Conservation (phyloP, 2,888 invertebrate genomes). For the Torymus tubicola region DNA sequence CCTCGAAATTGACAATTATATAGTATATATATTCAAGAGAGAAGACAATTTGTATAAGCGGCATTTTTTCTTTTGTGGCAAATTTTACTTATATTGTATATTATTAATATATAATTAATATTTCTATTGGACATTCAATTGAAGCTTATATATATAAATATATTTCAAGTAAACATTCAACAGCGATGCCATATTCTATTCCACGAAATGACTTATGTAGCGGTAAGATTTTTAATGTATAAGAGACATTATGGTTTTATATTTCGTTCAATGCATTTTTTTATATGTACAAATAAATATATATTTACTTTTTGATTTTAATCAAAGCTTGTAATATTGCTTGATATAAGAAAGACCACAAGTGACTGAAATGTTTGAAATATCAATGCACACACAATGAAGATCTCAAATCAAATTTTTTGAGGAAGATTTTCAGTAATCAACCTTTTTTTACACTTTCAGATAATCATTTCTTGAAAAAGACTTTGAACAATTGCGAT, state of each 20-base stretch:
- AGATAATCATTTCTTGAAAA: constrained; percentile 19
- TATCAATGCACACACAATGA: constrained; percentile 34
- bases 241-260: constrained; percentile 20
- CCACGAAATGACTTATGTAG: constrained; percentile 32
- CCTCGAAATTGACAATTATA: constrained; percentile 46
- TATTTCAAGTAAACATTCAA: constrained; percentile 36
- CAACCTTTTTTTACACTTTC: constrained; percentile 11
- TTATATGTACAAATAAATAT: constrained; percentile 25
- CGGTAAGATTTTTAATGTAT: constrained; percentile 29
- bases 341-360: constrained; percentile 37
- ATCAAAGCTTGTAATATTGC: constrained; percentile 38
- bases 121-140: constrained; percentile 31
- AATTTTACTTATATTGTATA: constrained; percentile 52
- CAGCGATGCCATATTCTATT: constrained; percentile 37
- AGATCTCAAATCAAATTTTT: constrained; percentile 13
- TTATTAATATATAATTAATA: constrained; percentile 34
- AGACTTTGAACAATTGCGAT: constrained; percentile 40
- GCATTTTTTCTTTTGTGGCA: constrained; percentile 37
- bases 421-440: constrained; percentile 6
- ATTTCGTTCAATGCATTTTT: constrained; percentile 36
- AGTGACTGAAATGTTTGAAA: constrained; percentile 42
- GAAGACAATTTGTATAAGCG: constrained; percentile 25
- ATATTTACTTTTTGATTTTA: constrained; percentile 33
- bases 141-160: constrained; percentile 1
- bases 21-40: constrained; percentile 31